A percentile compares a stretch with the other conserved stretches of the same genome.
Evolutionary conservation across 1,140 invertebrate species (phyloP).

Genomic region (Augochlora pura): DNA sequence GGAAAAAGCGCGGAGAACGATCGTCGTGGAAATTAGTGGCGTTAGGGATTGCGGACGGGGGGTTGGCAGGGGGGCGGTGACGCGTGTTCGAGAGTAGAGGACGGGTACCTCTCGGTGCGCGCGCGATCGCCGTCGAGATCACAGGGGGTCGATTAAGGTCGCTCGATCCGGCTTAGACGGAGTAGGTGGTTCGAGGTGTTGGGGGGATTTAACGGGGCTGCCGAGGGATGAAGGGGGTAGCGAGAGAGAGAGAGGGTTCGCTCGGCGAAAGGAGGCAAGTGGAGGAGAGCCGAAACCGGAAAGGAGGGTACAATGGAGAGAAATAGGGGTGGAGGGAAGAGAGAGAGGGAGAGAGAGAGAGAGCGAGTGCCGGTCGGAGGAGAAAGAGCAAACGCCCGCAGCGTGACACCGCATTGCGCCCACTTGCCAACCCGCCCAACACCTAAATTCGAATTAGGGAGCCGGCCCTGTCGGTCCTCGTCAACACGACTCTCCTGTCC

Average conservation of each 20-base stretch:
- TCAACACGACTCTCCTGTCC: constrained; percentile 61
- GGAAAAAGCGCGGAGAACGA: too few relatives aligned
- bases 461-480: constrained; percentile 66
- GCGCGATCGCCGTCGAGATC: constrained; percentile 53
- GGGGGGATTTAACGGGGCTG: constrained; percentile 50
- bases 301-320: constrained; percentile 35
- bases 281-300: constrained; percentile 13
- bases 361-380: constrained; percentile 15
- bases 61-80: neutral
- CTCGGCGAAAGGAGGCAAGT: constrained; percentile 34
- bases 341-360: neutral
- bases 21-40: too few relatives aligned
- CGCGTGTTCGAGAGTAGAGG: neutral
- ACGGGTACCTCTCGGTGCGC: constrained; percentile 27
- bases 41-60: too few relatives aligned
- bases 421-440: constrained; percentile 76
- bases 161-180: constrained; percentile 59
- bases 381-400: constrained; percentile 72
- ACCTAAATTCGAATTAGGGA: constrained; percentile 78
- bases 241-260: constrained; percentile 27
- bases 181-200: constrained; percentile 47
- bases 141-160: constrained; percentile 63
- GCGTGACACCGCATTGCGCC: constrained; percentile 78
- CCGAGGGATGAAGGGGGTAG: constrained; percentile 22
- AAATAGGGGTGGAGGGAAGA: constrained; percentile 26